Evolutionary conservation across 2,888 invertebrate genomes (phyloP).

Genomic region (Argyresthia goedartella): DNA sequence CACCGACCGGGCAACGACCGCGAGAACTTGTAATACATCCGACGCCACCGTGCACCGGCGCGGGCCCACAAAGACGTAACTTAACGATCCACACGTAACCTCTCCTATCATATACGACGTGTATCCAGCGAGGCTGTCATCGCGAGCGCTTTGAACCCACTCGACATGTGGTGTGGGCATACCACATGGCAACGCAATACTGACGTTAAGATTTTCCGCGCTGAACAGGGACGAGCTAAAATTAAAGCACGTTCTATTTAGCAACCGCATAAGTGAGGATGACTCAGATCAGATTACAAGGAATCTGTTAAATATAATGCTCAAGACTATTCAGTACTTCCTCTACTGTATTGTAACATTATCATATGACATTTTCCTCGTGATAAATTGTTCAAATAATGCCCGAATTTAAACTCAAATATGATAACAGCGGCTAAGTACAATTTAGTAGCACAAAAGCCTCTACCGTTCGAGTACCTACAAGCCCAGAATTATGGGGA

Average conservation of each 20-base stretch:
- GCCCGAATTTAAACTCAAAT: too few relatives aligned
- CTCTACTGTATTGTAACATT: too few relatives aligned
- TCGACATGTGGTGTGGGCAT: conserved; percentile 11
- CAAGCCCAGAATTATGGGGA: too few relatives aligned
- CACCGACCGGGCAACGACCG: conserved; percentile 61
- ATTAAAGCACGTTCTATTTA: conserved; percentile 4
- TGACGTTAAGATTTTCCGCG: conserved; percentile 35
- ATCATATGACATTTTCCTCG: too few relatives aligned
- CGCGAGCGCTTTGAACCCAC: conserved; percentile 47
- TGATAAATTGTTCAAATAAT: too few relatives aligned
- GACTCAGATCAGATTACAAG: background rate
- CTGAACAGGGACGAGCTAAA: conserved; percentile 12
- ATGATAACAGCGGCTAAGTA: too few relatives aligned
- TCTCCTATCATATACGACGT: background rate
- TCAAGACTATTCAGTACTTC: too few relatives aligned
- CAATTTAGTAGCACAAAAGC: too few relatives aligned
- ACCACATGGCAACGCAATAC: conserved; percentile 39
- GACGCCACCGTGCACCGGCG: conserved; percentile 31
- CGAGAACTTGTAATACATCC: conserved; percentile 68
- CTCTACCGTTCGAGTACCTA: too few relatives aligned
- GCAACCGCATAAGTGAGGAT: background rate
- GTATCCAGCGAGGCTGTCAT: conserved; percentile 9
- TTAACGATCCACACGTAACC: conserved; percentile 7
- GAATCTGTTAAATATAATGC: too few relatives aligned
- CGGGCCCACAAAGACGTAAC: conserved; percentile 13